Evolutionary conservation across 2,888 invertebrate genomes (phyloP).

Genomic region (Caenorhabditis angaria): DNA sequence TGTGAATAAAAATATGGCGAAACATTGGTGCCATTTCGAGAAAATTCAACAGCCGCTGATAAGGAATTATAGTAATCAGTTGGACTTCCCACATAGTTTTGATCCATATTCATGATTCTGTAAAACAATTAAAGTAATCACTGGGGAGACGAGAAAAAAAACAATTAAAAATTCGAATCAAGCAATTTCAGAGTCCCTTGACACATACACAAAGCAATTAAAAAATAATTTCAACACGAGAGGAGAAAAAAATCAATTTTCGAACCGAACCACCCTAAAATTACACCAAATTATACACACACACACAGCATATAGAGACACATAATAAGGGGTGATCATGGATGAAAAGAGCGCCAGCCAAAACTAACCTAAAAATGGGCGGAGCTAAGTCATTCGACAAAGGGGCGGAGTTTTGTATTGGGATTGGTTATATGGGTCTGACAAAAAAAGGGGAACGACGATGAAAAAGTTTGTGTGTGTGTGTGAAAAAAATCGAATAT

Average conservation of each 20-base stretch:
- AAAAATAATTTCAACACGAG: neutral
- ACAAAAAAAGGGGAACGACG: too few species aligned
- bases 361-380: constrained; percentile 4
- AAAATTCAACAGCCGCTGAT: constrained; percentile 7
- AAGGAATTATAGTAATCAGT: constrained; percentile 11
- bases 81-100: constrained; percentile 11
- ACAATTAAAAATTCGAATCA: neutral
- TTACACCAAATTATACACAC: neutral
- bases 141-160: constrained; percentile 6
- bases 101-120: constrained; percentile 36
- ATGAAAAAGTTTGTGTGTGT: neutral
- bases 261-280: neutral
- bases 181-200: too few species aligned
- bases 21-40: constrained; percentile 10
- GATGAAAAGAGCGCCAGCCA: neutral
- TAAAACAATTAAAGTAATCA: neutral
- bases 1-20: constrained; percentile 25
- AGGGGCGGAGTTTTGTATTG: neutral
- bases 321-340: constrained; percentile 3
- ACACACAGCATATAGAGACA: neutral
- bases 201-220: neutral
- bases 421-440: neutral
- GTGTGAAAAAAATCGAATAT: neutral
- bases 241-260: neutral
- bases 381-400: neutral